These are phyloP conservation scores for Ictalurus furcatus DNA, from an alignment of 2,113 vertebrate genomes.

Conservation along the genomic window DNA sequence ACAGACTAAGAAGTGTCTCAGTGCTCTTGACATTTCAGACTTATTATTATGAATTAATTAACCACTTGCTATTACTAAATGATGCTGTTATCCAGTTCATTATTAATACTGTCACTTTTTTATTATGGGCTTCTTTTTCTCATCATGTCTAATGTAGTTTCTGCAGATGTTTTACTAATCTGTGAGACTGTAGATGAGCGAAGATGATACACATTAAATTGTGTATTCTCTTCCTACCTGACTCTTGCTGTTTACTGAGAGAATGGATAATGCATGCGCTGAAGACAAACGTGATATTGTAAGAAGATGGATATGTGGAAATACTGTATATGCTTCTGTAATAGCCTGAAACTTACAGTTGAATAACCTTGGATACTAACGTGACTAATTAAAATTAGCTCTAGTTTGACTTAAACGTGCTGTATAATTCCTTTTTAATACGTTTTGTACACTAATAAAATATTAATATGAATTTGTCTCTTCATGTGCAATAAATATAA, in stretches of 20 bases:
- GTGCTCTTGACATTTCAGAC: neutral
- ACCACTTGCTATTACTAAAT: neutral
- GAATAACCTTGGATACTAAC: conserved; percentile 79
- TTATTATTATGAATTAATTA: neutral
- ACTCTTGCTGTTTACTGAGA: conserved; percentile 15
- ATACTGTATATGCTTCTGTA: conserved; percentile 50
- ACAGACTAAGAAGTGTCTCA: neutral
- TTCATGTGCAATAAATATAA: neutral
- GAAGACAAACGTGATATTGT: conserved; percentile 61
- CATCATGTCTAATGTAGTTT: neutral
- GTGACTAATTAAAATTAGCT: conserved; percentile 88
- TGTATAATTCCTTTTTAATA: conserved; percentile 99
- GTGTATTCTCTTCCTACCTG: conserved; percentile 24
- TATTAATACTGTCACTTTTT: neutral
- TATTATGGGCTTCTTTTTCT: neutral
- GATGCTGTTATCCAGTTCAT: neutral
- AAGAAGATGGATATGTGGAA: conserved; percentile 62
- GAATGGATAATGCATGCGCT: conserved; percentile 63
- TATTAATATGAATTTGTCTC: conserved; percentile 74
- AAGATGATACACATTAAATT: neutral
- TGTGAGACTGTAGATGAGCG: conserved; percentile 6
- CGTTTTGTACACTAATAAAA: conserved; percentile 99
- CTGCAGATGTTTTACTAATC: conserved; percentile 1
- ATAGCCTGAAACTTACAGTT: conserved; percentile 63
- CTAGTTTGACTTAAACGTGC: conserved; percentile 93